Percentiles rank a stretch among this genome's conserved stretches.
Conservation (phyloP, 2,888 invertebrate species). For the Mayetiola destructor region DNA sequence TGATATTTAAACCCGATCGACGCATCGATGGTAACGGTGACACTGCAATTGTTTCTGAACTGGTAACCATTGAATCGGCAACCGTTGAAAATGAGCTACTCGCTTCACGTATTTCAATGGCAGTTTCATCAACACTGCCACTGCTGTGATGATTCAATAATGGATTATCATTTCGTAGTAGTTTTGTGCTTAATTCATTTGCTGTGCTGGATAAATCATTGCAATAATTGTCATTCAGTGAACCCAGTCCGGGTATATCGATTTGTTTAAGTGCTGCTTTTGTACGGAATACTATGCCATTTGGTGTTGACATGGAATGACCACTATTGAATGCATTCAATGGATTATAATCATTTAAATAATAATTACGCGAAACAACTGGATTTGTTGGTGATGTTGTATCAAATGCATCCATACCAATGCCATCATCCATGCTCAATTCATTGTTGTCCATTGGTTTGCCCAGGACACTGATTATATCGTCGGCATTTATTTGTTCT, state of each 20-base stretch:
- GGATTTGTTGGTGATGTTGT: neutral
- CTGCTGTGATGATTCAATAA: neutral
- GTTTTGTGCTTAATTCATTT: neutral
- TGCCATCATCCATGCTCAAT: neutral
- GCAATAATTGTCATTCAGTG: neutral
- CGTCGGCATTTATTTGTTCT: no score
- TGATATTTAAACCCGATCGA: neutral
- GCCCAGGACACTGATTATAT: neutral
- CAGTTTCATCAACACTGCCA: neutral
- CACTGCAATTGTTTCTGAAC: neutral
- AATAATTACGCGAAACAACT: neutral
- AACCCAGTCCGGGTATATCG: neutral
- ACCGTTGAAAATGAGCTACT: neutral
- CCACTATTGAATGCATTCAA: neutral
- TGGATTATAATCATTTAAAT: neutral
- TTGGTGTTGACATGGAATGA: neutral
- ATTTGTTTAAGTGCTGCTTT: conserved; percentile 1
- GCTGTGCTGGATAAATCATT: neutral
- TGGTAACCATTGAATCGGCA: conserved; percentile 3
- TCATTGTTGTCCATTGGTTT: neutral
- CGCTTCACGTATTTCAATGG: conserved; percentile 1
- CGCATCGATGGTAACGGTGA: neutral
- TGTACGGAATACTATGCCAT: neutral
- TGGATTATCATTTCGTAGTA: conserved; percentile 1
- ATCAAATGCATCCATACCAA: neutral